Conservation (phyloP, 1,140 invertebrate genomes). For the Ectropis grisescens region DNA sequence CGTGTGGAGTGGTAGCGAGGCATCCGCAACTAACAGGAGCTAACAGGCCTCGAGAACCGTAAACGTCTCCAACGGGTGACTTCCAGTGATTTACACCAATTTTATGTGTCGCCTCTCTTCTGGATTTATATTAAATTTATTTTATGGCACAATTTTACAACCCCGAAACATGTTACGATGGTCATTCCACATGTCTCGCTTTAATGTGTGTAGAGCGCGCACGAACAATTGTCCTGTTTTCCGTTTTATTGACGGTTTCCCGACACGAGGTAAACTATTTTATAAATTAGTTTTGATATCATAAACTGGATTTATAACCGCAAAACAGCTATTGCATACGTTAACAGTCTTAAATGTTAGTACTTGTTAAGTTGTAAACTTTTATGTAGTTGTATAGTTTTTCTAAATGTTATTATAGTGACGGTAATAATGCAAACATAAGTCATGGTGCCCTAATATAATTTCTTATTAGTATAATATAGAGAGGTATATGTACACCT, state of each 20-base stretch:
- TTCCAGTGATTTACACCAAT: conserved; percentile 65
- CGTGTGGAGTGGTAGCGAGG: conserved; percentile 31
- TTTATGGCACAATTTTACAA: conserved; percentile 48
- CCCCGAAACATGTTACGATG: conserved; percentile 35
- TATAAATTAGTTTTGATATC: too few species aligned
- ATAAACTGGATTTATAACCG: too few species aligned
- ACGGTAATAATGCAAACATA: too few species aligned
- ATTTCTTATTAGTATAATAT: too few species aligned
- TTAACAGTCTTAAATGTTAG: too few species aligned
- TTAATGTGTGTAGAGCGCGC: conserved; percentile 9
- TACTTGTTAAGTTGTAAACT: too few species aligned
- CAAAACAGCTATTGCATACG: too few species aligned
- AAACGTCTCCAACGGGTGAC: conserved; percentile 62
- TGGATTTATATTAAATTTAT: conserved; percentile 64
- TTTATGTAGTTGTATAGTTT: too few species aligned
- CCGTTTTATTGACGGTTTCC: too few species aligned
- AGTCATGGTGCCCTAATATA: too few species aligned
- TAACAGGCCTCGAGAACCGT: conserved; percentile 56
- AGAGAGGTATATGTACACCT: too few species aligned
- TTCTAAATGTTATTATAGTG: too few species aligned
- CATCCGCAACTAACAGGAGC: conserved; percentile 26
- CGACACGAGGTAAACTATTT: not conserved
- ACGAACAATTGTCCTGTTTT: not conserved
- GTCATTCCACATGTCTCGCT: conserved; percentile 14
- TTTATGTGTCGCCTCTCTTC: conserved; percentile 58